Evolutionary conservation across 2,888 invertebrate species (phyloP), one percentile per base, ranked within the genome.

Genomic region (Drosophila sordidula): DNA sequence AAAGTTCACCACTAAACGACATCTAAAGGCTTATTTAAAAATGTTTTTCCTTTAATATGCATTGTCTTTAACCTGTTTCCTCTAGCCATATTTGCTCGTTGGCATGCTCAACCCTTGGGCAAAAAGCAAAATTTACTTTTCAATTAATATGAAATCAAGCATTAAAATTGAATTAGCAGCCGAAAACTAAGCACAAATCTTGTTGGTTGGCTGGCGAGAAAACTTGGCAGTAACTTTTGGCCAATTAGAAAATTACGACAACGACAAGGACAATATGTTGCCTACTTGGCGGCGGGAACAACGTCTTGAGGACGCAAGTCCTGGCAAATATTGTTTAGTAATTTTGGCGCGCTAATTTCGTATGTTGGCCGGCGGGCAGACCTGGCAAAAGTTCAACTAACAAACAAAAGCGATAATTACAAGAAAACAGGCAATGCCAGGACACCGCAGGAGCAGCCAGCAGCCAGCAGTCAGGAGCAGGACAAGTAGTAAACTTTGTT

Each of bases 61-160:
- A 39, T 39, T 39, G 16, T 16, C 45, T 14, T 55, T 34, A 56
- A 56, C n/a, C 42, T 8, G 4, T 32, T 50, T 32, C 8, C 12
- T 5, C n/a, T 44, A 6, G 6, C 5, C 41, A 12, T 4, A 34
- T 22, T 12, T 22, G 3, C 22, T 25, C 14, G 26, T 4, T 45
- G 18, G 26, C 8, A 25, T 4, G 6, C 14, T 44, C 44, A 70
- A 63, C 9, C 56, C 52, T 38, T 51, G 42, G 49, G 14, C 18
- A 1, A 39, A 14, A 5, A 14, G 39, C 18, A 34, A 58, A 71
- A 70, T 77, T 63, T 70, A 79, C 62, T 75, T 90, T 90, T 89
- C 90, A 90, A 90, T 90, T 90, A 90, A 91, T 90, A 91, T 89
- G 86, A 90, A 90, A 90, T 90, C 91, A 90, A 77, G 90, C 91